Conservation (phyloP, 30 jellyfish, hydroid and myxozoan species). For the Aurelia sp. region DNA sequence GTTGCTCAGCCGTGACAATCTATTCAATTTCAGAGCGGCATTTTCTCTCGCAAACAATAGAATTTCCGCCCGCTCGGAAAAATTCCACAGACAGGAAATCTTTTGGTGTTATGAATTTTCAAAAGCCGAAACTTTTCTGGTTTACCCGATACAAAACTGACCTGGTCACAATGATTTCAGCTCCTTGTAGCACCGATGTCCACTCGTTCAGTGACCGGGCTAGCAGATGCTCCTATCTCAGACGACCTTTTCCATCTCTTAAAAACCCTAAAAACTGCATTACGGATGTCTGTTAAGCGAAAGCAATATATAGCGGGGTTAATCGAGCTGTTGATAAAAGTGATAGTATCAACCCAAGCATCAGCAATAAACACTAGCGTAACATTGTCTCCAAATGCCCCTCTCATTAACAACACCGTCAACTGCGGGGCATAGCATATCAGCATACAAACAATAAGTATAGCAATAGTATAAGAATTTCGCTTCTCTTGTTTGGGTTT, state of each 20-base stretch:
- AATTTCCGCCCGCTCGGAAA: too few relatives aligned
- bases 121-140: too few relatives aligned
- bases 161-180: too few relatives aligned
- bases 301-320: constrained; percentile 59
- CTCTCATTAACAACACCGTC: constrained; percentile 47
- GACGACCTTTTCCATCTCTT: constrained; percentile 3
- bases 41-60: too few relatives aligned
- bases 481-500: neutral
- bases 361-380: constrained; percentile 55
- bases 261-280: constrained; percentile 19
- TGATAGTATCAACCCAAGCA: constrained; percentile 70
- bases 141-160: too few relatives aligned
- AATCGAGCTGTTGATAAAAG: constrained; percentile 56
- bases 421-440: constrained; percentile 60
- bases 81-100: too few relatives aligned
- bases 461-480: constrained; percentile 25
- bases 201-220: too few relatives aligned
- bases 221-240: neutral
- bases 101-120: too few relatives aligned
- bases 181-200: too few relatives aligned
- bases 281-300: constrained; percentile 44
- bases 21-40: too few relatives aligned
- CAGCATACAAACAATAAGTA: constrained; percentile 43
- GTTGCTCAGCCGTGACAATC: too few relatives aligned
- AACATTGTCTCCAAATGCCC: constrained; percentile 49